Evolutionary conservation across 2,888 invertebrate genomes (phyloP), one percentile per base, ranked within the genome.

Genomic region (Ligdia adustata): DNA sequence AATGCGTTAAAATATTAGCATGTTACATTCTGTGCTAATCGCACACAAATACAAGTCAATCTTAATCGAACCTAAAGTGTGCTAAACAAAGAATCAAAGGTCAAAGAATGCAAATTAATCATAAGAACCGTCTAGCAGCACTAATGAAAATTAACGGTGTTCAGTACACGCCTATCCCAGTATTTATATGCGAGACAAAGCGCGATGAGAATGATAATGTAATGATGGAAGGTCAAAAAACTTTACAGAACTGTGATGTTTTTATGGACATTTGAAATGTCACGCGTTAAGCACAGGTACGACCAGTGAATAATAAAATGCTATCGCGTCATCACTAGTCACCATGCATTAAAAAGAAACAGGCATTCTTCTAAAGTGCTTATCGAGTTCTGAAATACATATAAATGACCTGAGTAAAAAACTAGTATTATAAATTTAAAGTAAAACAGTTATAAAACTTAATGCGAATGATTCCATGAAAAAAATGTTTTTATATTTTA

Each of bases 171-270:
- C 34, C 32, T 55, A 40, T 29, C 46, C 43, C 38, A 41, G 47
- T 57, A 35, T 50, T 54, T 53, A 42, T 50, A 47, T 49, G 38
- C 48, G 34, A 47, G 26, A 51, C 39, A 41, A 42, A 28, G 14
- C 52, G 39, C 38, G 57, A 15, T 43, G 29, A 26, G 52, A 55
- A 55, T 59, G 31, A 15, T 39, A 57, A 57, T 56, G 18, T 39
- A 47, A 28, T 33, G 46, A 54, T 56, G 44, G 27, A 52, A 48
- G 61, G 57, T 62, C 51, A 60, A 57, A 50, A 57, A 57, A 48
- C 55, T 52, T 49, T 31, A 27, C 12, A 14, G 41, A 55, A 57
- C 34, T 48, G 43, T 37, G 28, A 45, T 27, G 48, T 42, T 49
- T 48, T 49, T 42, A 49, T 49, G 33, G 28, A n/a, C 42, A 43